Evolutionary conservation across 92 coral and sea anemone species (phyloP).

Genomic region (Pocillopora meandrina): DNA sequence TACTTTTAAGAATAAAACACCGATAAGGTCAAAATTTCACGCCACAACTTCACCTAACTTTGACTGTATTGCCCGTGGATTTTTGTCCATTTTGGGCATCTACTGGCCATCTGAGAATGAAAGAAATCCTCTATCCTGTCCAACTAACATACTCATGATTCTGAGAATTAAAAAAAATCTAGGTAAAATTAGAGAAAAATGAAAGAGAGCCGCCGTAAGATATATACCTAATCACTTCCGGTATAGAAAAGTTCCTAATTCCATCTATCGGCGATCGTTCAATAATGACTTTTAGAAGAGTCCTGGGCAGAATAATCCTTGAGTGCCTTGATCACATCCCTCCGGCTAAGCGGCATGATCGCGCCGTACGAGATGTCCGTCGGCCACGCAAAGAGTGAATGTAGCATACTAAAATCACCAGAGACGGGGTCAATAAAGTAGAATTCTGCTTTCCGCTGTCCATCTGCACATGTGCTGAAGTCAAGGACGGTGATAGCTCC

Average conservation of each 20-base stretch:
- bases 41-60: too few species aligned
- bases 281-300: neutral
- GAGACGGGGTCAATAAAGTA: constrained; percentile 32
- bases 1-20: too few species aligned
- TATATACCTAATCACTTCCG: neutral
- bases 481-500: constrained; percentile 37
- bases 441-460: constrained; percentile 45
- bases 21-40: too few species aligned
- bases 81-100: too few species aligned
- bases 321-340: constrained; percentile 61
- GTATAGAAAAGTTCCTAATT: neutral
- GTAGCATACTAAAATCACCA: constrained; percentile 33
- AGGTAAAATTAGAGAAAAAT: too few species aligned
- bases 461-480: constrained; percentile 44
- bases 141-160: too few species aligned
- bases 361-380: constrained; percentile 62
- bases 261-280: neutral
- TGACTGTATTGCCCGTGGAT: too few species aligned
- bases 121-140: too few species aligned
- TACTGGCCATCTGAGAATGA: too few species aligned
- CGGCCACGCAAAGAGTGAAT: constrained; percentile 51
- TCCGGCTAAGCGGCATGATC: constrained; percentile 60
- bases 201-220: too few species aligned
- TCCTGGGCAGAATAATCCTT: constrained; percentile 32
- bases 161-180: too few species aligned